Conservation (phyloP, 2,797 vertebrate genomes). For the Novumbra hubbsi region DNA sequence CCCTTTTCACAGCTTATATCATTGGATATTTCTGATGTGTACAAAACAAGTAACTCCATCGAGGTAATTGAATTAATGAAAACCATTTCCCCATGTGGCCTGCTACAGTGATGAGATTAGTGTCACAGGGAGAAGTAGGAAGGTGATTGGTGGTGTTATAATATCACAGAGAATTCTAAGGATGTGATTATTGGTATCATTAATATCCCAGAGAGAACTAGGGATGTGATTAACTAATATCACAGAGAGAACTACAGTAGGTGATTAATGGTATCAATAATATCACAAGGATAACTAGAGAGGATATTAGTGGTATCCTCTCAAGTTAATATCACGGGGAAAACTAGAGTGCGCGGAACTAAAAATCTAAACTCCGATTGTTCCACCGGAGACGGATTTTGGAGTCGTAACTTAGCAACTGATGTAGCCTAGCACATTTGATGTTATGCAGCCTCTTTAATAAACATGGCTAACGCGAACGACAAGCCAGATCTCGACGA, state of each 20-base stretch:
- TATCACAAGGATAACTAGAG: too few relatives aligned
- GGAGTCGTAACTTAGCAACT: too few relatives aligned
- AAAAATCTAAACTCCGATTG: too few relatives aligned
- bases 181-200: not conserved
- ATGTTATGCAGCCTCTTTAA: too few relatives aligned
- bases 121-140: not conserved
- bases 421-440: too few relatives aligned
- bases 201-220: not conserved
- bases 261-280: not conserved
- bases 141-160: not conserved
- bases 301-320: too few relatives aligned
- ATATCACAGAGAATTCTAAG: not conserved
- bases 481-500: too few relatives aligned
- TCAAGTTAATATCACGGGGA: too few relatives aligned
- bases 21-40: constrained; percentile 53
- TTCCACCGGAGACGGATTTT: too few relatives aligned
- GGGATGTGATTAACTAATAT: not conserved
- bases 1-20: constrained; percentile 24
- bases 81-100: not conserved
- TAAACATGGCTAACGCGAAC: too few relatives aligned
- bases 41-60: constrained; percentile 27
- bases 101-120: too few relatives aligned
- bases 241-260: not conserved
- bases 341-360: too few relatives aligned
- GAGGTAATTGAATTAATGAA: not conserved